These are phyloP conservation scores for Pachyrhynchus sulphureomaculatus DNA, from an alignment of 1,140 invertebrate genomes.

Conservation along the genomic window DNA sequence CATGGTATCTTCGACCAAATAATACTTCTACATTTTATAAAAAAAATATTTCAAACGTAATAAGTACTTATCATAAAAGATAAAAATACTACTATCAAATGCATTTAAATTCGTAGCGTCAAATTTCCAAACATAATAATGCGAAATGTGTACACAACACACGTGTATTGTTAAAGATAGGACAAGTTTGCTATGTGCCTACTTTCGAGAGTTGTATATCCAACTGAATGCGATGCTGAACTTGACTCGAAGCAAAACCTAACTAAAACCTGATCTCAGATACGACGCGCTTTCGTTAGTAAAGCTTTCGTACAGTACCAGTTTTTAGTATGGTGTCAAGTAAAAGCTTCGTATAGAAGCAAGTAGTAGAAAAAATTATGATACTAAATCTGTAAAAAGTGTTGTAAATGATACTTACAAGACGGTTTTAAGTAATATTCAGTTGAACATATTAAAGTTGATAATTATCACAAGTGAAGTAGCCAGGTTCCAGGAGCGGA, in stretches of 20 bases:
- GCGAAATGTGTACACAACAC: conserved; percentile 1
- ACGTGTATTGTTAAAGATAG: conserved; percentile 5
- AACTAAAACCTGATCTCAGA: conserved; percentile 27
- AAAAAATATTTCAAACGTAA: neutral
- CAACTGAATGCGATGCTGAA: conserved; percentile 16
- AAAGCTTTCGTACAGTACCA: conserved; percentile 19
- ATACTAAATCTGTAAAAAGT: too few species aligned
- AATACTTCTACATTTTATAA: neutral
- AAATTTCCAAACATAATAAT: neutral
- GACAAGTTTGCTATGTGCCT: conserved; percentile 1
- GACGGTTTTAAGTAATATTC: too few species aligned
- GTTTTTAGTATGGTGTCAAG: neutral
- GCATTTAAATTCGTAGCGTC: neutral
- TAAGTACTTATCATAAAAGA: neutral
- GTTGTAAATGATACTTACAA: too few species aligned
- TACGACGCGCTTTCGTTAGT: conserved; percentile 6
- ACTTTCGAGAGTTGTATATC: conserved; percentile 19
- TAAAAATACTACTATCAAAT: conserved; percentile 1
- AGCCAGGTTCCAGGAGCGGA: too few species aligned
- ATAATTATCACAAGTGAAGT: too few species aligned
- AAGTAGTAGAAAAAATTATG: too few species aligned
- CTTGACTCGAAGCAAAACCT: conserved; percentile 20
- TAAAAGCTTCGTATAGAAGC: neutral
- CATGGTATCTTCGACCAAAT: neutral
- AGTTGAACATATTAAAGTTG: too few species aligned